phyloP scores from a whole-genome alignment of 1,140 invertebrate species.

The Pararge aegeria region DNA sequence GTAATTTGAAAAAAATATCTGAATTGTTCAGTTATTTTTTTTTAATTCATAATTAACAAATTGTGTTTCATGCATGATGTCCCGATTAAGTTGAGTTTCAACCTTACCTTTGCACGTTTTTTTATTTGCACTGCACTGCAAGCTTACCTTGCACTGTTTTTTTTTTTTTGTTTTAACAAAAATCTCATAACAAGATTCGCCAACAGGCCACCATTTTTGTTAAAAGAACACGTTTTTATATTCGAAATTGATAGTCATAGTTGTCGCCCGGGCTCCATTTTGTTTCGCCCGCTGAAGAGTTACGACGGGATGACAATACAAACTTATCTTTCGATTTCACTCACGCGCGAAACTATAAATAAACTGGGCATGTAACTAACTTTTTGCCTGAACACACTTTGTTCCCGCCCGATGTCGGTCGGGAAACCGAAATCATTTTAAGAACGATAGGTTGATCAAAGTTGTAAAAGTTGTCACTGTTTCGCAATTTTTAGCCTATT shows the following conservation, averaged over 20 bases:
- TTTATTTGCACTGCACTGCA: too few species aligned
- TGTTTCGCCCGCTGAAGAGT: constrained; percentile 34
- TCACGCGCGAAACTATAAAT: constrained; percentile 38
- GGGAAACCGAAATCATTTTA: background rate
- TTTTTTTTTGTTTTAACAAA: too few species aligned
- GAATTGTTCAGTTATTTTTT: too few species aligned
- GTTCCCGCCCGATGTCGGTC: background rate
- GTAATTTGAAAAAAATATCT: too few species aligned
- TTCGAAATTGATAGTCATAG: constrained; percentile 11
- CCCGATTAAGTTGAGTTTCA: too few species aligned
- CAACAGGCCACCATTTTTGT: too few species aligned
- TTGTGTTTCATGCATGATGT: too few species aligned
- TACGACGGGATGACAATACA: constrained; percentile 39
- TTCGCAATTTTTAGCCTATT: too few species aligned
- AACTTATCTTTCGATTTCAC: constrained; percentile 46
- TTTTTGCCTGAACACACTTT: constrained; percentile 15
- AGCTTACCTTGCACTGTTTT: too few species aligned
- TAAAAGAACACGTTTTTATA: background rate
- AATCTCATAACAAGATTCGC: too few species aligned
- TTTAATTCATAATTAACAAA: too few species aligned
- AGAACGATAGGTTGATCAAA: background rate
- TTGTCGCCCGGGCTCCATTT: constrained; percentile 27
- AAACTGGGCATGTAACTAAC: constrained; percentile 24
- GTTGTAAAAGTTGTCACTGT: background rate
- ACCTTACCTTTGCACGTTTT: too few species aligned